phyloP scores from a whole-genome alignment of 2,797 vertebrate genomes.

The Lacerta agilis region DNA sequence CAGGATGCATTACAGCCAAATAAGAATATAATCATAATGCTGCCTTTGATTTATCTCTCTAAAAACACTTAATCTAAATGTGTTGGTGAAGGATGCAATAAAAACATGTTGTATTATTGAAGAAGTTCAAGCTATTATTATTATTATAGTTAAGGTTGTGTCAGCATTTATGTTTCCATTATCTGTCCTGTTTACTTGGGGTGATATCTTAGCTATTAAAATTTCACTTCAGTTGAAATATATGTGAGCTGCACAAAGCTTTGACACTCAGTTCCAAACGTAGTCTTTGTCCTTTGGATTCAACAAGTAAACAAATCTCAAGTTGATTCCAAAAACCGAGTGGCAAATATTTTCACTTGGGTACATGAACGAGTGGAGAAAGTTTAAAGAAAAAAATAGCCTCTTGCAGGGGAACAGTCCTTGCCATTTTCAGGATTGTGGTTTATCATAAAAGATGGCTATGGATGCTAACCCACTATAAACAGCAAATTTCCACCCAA shows the following conservation, averaged over 20 bases:
- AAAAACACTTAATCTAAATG: conserved; percentile 45
- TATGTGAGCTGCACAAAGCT: not conserved
- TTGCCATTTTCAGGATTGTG: no score
- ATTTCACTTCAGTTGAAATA: conserved; percentile 49
- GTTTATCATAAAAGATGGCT: no score
- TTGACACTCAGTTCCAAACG: conserved; percentile 45
- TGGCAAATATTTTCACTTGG: not conserved
- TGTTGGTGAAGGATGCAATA: conserved; percentile 42
- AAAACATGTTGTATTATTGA: conserved; percentile 13
- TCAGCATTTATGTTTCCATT: conserved; percentile 61
- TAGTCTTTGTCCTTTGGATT: conserved; percentile 20
- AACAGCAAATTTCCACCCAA: no score
- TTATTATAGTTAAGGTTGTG: conserved; percentile 46
- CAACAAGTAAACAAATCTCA: not conserved
- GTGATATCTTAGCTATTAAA: conserved; percentile 53
- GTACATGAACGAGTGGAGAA: not conserved
- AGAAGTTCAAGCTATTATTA: conserved; percentile 41
- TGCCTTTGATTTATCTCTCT: conserved; percentile 57
- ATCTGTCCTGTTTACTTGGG: conserved; percentile 54
- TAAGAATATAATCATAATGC: conserved; percentile 14
- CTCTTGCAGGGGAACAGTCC: no score
- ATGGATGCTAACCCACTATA: no score
- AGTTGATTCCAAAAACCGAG: not conserved
- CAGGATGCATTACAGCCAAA: conserved; percentile 30
- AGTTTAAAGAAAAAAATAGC: not conserved